A percentile compares a stretch with the other conserved stretches of the same genome.
Conservation (phyloP, 2,888 invertebrate species). For the Megamerina dolium region DNA sequence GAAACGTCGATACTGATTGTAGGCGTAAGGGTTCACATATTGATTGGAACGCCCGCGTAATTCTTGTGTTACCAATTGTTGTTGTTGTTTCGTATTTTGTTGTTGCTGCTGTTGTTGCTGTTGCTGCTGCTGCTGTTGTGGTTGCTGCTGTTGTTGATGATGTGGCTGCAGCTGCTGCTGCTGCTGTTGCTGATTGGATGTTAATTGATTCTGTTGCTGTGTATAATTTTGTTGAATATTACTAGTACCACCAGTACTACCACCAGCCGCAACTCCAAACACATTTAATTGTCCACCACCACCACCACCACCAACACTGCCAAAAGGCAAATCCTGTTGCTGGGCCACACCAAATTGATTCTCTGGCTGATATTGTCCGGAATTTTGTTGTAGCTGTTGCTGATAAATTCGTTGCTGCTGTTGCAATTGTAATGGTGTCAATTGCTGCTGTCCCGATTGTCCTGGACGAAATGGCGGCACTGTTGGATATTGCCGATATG, state of each 20-base stretch:
- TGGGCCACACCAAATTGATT: slow-evolving; percentile 29
- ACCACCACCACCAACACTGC: slow-evolving; percentile 14
- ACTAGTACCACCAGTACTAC: not conserved
- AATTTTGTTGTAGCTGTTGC: slow-evolving; percentile 33
- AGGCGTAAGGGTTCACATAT: slow-evolving; percentile 41
- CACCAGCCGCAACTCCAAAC: slow-evolving; percentile 14
- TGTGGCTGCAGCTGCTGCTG: slow-evolving; percentile 18
- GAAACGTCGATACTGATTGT: slow-evolving; percentile 44
- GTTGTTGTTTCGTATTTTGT: slow-evolving; percentile 34
- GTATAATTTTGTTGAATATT: slow-evolving; percentile 27
- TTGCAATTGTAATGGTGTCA: slow-evolving; percentile 39
- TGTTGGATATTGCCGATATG: slow-evolving; percentile 35
- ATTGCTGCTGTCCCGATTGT: slow-evolving; percentile 31
- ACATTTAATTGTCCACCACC: slow-evolving; percentile 11
- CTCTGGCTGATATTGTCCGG: slow-evolving; percentile 44
- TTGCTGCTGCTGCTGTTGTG: slow-evolving; percentile 22
- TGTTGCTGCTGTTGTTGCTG: slow-evolving; percentile 33
- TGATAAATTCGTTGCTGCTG: slow-evolving; percentile 27
- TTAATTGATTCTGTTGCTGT: slow-evolving; percentile 31
- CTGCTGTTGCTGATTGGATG: slow-evolving; percentile 22
- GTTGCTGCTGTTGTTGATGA: too few species aligned
- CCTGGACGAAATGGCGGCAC: slow-evolving; percentile 34
- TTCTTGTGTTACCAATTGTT: slow-evolving; percentile 41
- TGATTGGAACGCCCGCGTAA: slow-evolving; percentile 43
- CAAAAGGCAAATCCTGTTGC: slow-evolving; percentile 16